A percentile compares a stretch with the other conserved stretches of the same genome.
Evolutionary conservation across 35 echinoderm and acorn worm genomes (phyloP).

Genomic region (Acanthaster planci): DNA sequence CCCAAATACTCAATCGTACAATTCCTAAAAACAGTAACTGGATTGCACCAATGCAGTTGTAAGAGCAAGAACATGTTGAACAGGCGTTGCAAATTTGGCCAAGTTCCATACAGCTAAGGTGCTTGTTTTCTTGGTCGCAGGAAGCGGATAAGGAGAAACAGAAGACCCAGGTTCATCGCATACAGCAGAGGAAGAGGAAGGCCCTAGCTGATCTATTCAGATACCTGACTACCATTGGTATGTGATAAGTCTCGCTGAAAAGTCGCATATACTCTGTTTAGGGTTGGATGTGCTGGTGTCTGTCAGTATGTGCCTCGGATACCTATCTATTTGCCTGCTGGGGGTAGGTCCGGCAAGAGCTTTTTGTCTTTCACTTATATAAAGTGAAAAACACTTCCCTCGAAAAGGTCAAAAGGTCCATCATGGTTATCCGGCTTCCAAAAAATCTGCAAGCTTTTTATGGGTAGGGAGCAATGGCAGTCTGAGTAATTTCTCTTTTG

Average conservation of each 20-base stretch:
- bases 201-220: slow-evolving; percentile 91
- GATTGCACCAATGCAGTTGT: neutral
- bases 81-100: neutral
- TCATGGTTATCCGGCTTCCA: neutral
- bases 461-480: neutral
- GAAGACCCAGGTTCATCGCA: slow-evolving; percentile 81
- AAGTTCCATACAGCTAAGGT: neutral
- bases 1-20: neutral
- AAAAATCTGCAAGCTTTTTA: neutral
- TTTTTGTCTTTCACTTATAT: no score
- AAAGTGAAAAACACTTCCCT: no score
- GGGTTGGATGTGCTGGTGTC: no score
- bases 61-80: neutral
- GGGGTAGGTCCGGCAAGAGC: no score
- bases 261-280: no score
- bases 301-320: no score
- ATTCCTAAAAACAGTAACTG: neutral
- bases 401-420: no score
- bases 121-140: slow-evolving; percentile 49
- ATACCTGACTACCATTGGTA: slow-evolving; percentile 70
- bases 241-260: neutral
- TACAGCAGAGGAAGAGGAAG: slow-evolving; percentile 91
- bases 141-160: slow-evolving; percentile 96
- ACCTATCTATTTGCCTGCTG: no score
- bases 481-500: neutral